phyloP scores from a whole-genome alignment of 2,888 invertebrate genomes.

The Rosalia funebris region DNA sequence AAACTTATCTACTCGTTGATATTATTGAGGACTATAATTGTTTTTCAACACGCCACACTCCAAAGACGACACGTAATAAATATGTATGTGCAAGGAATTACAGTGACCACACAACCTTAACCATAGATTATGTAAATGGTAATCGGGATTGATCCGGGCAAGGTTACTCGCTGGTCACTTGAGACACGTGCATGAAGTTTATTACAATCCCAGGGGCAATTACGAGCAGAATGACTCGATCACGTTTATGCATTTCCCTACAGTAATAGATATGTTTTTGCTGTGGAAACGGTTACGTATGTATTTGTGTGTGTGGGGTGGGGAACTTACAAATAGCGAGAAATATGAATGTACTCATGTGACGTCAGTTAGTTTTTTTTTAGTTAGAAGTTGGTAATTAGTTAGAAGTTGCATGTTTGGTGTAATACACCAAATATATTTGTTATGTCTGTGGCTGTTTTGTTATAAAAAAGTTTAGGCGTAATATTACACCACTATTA shows the following conservation, averaged over 20 bases:
- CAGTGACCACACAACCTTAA: conserved; percentile 5
- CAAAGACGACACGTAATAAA: neutral
- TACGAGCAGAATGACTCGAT: conserved; percentile 3
- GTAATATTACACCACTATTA: no score
- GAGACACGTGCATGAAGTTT: conserved; percentile 14
- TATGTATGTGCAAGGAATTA: neutral
- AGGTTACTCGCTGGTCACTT: conserved; percentile 13
- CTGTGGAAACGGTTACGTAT: neutral
- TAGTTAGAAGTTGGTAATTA: no score
- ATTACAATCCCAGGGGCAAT: conserved; percentile 9
- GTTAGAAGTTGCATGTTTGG: no score
- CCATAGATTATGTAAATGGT: conserved; percentile 18
- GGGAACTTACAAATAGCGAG: no score
- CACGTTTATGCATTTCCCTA: conserved; percentile 21
- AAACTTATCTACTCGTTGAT: no score
- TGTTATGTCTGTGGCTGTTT: no score
- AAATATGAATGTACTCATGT: no score
- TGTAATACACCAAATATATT: no score
- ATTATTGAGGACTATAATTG: neutral
- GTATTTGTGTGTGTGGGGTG: no score
- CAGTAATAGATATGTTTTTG: conserved; percentile 16
- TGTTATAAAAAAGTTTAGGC: no score
- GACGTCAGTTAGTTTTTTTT: no score
- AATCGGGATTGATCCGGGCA: conserved; percentile 9
- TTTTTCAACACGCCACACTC: neutral